phyloP scores from a whole-genome alignment of 2,888 invertebrate species.

The Caenorhabditis plicata region DNA sequence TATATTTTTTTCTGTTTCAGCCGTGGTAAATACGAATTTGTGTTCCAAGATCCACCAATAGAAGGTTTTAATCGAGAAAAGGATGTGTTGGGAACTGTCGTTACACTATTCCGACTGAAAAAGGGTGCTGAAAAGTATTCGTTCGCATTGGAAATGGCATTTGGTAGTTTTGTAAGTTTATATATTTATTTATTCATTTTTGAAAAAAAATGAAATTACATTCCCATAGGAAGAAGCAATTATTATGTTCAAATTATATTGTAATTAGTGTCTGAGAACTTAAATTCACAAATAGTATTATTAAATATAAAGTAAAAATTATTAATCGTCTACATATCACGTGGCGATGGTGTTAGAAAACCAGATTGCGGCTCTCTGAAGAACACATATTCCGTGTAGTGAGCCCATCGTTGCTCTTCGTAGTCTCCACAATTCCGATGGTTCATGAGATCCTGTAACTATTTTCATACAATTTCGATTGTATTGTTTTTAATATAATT shows the following conservation, averaged over 20 bases:
- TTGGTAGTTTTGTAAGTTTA: slow-evolving; percentile 77
- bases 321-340: slow-evolving; percentile 19
- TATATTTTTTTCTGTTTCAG: slow-evolving; percentile 19
- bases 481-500: slow-evolving; percentile 5
- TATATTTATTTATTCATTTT: slow-evolving; percentile 4
- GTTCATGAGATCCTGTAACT: slow-evolving; percentile 58
- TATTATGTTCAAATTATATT: too few species aligned
- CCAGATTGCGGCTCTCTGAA: slow-evolving; percentile 71
- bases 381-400: slow-evolving; percentile 99
- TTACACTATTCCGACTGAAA: slow-evolving; percentile 77
- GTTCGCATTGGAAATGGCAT: slow-evolving; percentile 79
- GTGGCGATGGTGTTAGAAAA: slow-evolving; percentile 30
- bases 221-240: not conserved
- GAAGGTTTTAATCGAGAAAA: slow-evolving; percentile 9
- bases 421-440: slow-evolving; percentile 77
- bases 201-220: not conserved
- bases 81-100: slow-evolving; percentile 75
- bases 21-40: slow-evolving; percentile 6
- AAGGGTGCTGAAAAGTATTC: slow-evolving; percentile 69
- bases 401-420: slow-evolving; percentile 99
- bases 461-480: not conserved
- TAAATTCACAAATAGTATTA: not conserved
- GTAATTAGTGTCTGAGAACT: too few species aligned
- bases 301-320: not conserved
- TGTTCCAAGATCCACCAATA: slow-evolving; percentile 12